Evolutionary conservation across 2,797 vertebrate genomes (phyloP).

Genomic region (Molossus alvarezi): DNA sequence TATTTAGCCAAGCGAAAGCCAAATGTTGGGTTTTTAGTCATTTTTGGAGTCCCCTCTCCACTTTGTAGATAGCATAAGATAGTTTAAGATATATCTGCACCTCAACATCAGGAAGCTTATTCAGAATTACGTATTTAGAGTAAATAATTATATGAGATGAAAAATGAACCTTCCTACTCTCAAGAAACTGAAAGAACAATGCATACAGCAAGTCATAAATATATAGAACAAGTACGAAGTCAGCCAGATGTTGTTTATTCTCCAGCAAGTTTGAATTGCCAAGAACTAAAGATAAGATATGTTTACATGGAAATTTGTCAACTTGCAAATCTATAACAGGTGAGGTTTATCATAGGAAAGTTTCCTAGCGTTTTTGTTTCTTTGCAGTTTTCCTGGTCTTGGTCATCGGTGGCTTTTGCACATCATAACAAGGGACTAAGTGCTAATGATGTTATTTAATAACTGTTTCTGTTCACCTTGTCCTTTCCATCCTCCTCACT

Average conservation of each 20-base stretch:
- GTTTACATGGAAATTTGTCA: not conserved
- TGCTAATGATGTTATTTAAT: not conserved
- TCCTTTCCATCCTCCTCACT: not conserved
- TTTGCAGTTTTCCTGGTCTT: not conserved
- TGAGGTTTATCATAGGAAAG: not conserved
- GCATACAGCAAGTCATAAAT: not conserved
- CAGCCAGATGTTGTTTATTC: not conserved
- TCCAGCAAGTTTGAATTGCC: not conserved
- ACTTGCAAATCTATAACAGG: not conserved
- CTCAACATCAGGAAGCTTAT: not conserved
- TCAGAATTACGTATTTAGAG: not conserved
- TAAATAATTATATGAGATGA: not conserved
- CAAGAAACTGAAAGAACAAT: not conserved
- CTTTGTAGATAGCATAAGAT: not conserved
- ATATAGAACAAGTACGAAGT: not conserved
- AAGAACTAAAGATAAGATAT: not conserved
- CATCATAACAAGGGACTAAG: not conserved
- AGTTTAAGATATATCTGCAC: not conserved
- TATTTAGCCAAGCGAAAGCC: not conserved
- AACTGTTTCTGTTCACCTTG: not conserved
- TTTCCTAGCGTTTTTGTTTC: not conserved
- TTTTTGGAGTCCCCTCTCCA: not conserved
- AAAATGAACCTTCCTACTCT: not conserved
- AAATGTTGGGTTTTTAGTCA: not conserved
- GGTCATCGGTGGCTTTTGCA: not conserved